Evolutionary conservation across 2,797 vertebrate species (phyloP).

Genomic region (Sebastes alutus): DNA sequence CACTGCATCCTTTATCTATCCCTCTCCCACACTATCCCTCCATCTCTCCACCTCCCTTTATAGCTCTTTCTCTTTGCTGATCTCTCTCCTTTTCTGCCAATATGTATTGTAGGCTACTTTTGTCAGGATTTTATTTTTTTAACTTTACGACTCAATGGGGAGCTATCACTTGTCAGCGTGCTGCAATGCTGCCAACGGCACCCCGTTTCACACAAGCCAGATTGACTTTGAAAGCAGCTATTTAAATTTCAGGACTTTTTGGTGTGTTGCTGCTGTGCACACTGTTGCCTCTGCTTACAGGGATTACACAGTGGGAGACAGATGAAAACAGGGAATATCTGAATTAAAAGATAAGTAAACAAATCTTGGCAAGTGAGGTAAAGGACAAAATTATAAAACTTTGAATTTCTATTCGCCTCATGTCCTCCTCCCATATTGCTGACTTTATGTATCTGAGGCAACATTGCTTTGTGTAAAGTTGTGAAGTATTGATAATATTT

Average conservation of each 20-base stretch:
- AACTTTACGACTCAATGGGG: slow-evolving; percentile 41
- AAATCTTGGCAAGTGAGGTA: neutral
- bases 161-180: slow-evolving; percentile 37
- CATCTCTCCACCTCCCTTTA: slow-evolving; percentile 16
- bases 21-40: neutral
- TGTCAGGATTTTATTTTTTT: slow-evolving; percentile 12
- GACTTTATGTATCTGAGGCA: neutral
- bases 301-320: slow-evolving; percentile 17
- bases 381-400: neutral
- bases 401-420: neutral
- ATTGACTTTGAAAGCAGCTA: slow-evolving; percentile 46
- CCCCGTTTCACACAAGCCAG: slow-evolving; percentile 28
- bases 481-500: neutral
- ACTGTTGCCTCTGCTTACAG: neutral
- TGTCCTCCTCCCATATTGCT: neutral
- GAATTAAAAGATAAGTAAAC: neutral
- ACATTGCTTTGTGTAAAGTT: neutral
- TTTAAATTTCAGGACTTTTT: slow-evolving; percentile 37
- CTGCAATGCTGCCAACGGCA: slow-evolving; percentile 15
- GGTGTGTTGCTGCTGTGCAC: slow-evolving; percentile 5
- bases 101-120: slow-evolving; percentile 20
- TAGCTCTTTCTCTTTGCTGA: slow-evolving; percentile 1
- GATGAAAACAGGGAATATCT: neutral
- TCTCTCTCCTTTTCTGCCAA: slow-evolving; percentile 13
- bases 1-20: neutral